A percentile compares a stretch with the other conserved stretches of the same genome.
Conservation (phyloP, 2,797 vertebrate species). For the Rhinoraja longicauda region DNA sequence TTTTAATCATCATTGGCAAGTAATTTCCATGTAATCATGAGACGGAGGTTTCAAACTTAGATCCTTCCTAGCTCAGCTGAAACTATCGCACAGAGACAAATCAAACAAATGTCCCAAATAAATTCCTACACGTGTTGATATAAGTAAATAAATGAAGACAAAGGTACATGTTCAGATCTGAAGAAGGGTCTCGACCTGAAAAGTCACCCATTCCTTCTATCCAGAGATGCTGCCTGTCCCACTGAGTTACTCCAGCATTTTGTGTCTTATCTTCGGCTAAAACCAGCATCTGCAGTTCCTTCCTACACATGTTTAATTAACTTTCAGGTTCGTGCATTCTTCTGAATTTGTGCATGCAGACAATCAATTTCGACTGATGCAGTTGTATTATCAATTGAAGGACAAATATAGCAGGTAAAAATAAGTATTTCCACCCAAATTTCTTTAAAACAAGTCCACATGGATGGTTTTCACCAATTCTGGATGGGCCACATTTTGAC, state of each 20-base stretch:
- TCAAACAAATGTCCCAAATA: neutral
- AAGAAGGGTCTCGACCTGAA: no score
- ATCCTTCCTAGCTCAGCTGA: neutral
- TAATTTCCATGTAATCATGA: neutral
- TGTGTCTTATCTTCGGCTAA: no score
- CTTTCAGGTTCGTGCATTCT: neutral
- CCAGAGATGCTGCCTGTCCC: no score
- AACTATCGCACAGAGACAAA: neutral
- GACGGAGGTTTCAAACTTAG: neutral
- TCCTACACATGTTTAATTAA: neutral
- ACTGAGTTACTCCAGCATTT: no score
- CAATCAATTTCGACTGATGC: neutral
- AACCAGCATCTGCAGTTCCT: no score
- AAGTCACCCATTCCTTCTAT: no score
- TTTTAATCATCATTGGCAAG: neutral
- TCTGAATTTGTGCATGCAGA: neutral
- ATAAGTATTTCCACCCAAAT: neutral
- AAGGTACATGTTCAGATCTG: neutral
- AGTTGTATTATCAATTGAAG: neutral
- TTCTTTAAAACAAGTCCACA: neutral
- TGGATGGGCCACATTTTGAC: neutral
- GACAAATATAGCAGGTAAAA: neutral
- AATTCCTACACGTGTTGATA: neutral
- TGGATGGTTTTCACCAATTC: neutral
- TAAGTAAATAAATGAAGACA: neutral